Conservation (phyloP, 1,140 invertebrate genomes). For the Laodelphax striatellus region DNA sequence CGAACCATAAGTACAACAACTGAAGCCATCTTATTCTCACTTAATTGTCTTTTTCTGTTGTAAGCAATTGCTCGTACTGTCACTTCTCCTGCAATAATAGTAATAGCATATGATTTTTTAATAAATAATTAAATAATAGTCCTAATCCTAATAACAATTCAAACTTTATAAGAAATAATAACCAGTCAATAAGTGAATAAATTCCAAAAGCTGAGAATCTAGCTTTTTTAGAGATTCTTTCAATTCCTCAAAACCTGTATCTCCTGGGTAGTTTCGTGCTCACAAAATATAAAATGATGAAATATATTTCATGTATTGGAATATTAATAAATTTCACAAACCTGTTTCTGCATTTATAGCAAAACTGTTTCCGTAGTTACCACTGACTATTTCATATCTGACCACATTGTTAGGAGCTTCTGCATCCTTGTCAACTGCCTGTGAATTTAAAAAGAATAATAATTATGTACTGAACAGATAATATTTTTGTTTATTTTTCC, state of each 20-base stretch:
- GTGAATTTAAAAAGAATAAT: constrained; percentile 5
- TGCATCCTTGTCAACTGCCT: constrained; percentile 69
- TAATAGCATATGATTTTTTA: not conserved
- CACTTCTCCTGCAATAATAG: constrained; percentile 24
- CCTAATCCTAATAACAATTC: too few relatives aligned
- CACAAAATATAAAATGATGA: too few relatives aligned
- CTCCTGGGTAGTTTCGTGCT: too few relatives aligned
- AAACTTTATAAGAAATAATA: too few relatives aligned
- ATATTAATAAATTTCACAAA: constrained; percentile 29
- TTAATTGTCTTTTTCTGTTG: constrained; percentile 21
- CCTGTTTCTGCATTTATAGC: constrained; percentile 64
- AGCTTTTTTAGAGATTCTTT: too few relatives aligned
- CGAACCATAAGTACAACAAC: constrained; percentile 46
- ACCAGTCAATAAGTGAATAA: too few relatives aligned
- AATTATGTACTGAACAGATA: not conserved
- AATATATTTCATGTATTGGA: too few relatives aligned
- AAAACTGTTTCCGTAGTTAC: constrained; percentile 71
- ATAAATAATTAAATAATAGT: too few relatives aligned
- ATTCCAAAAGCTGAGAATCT: too few relatives aligned
- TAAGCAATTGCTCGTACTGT: constrained; percentile 13
- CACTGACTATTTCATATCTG: constrained; percentile 69
- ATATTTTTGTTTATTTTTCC: not conserved
- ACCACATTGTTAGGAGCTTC: constrained; percentile 77
- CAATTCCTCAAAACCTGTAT: too few relatives aligned
- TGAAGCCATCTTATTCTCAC: constrained; percentile 39